Evolutionary conservation across 2,797 vertebrate genomes (phyloP), one percentile per base, ranked within the genome.

Genomic region (Notolepis coatsorum): DNA sequence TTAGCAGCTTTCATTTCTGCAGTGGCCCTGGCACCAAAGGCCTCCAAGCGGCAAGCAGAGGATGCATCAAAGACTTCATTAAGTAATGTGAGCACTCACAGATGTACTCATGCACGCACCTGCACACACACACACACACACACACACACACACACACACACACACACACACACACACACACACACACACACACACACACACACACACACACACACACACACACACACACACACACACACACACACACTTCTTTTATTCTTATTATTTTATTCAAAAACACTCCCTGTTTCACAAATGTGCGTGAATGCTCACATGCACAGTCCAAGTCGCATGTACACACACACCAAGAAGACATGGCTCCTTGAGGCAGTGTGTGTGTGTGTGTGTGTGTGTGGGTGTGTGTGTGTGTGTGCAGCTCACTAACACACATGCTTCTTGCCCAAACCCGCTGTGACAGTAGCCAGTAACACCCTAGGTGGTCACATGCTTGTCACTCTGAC

Each of bases 51-150:
- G 75, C 62, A 80, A 83, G 73, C 71, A 77, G 70, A 70, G 68
- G 71, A 85, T 85, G 84, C 84, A 89, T 90, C 82, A 88, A 87
- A 85, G 82, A 77, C 81, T 83, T 88, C 75, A 90, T 91, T 88
- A 89, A 82, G 67, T 78, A 76, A 78, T 68, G 57, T 41, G 43
- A 74, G 51, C 21, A 48, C 80, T 73, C 64, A 53, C 12, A 42
- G 7, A 38, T 13, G 13, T 28, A 38, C 47, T 30, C 8, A 28
- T 12, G 9, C 12, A 21, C 7, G n/a, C 31, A 12, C 20, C 31
- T 13, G 30, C 54, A 30, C 72, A 49, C 48, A 56, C 4, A 33
- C 52, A 59, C 64, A 64, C 35, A 50, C 23, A 38, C 31, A 24
- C 45, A 18, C 27, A 46, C 28, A 20, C 2, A 37, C 23, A 20